Evolutionary conservation across 1,140 invertebrate genomes (phyloP).

Genomic region (Centruroides sculpturatus): DNA sequence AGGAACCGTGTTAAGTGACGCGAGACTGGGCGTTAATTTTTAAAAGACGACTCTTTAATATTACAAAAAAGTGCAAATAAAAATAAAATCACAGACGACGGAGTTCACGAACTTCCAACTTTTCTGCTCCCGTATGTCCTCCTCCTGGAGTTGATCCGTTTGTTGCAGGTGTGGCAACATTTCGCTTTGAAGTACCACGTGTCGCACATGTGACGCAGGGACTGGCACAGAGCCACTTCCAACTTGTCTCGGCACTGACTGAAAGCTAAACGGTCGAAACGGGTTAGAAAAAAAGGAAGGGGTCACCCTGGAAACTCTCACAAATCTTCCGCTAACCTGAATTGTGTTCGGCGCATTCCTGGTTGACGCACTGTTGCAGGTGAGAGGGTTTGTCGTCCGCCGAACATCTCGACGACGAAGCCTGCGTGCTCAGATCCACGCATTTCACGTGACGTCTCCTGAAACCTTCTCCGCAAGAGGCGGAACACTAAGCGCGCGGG

Average conservation of each 20-base stretch:
- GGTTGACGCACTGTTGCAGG: slow-evolving; percentile 26
- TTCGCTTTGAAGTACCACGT: slow-evolving; percentile 28
- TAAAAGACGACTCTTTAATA: too few relatives aligned
- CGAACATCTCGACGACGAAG: slow-evolving; percentile 26
- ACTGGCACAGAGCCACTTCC: slow-evolving; percentile 23
- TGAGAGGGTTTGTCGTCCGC: slow-evolving; percentile 24
- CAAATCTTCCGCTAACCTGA: neutral
- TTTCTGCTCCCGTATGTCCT: too few relatives aligned
- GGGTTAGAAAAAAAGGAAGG: too few relatives aligned
- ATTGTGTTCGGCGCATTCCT: slow-evolving; percentile 25
- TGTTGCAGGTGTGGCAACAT: slow-evolving; percentile 24
- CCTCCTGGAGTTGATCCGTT: neutral
- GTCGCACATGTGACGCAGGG: slow-evolving; percentile 24
- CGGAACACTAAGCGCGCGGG: slow-evolving; percentile 22
- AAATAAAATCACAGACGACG: too few relatives aligned
- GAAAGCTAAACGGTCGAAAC: slow-evolving; percentile 4
- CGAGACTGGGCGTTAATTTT: too few relatives aligned
- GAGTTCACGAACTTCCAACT: too few relatives aligned
- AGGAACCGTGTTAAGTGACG: too few relatives aligned
- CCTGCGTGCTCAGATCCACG: slow-evolving; percentile 29
- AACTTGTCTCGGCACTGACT: slow-evolving; percentile 23
- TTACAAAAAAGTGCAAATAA: too few relatives aligned
- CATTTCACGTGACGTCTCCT: slow-evolving; percentile 26
- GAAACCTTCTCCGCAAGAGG: slow-evolving; percentile 25
- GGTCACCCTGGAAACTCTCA: too few relatives aligned